These are phyloP conservation scores for Hemichromis elongatus DNA, from an alignment of 2,113 vertebrate species.

Conservation along the genomic window DNA sequence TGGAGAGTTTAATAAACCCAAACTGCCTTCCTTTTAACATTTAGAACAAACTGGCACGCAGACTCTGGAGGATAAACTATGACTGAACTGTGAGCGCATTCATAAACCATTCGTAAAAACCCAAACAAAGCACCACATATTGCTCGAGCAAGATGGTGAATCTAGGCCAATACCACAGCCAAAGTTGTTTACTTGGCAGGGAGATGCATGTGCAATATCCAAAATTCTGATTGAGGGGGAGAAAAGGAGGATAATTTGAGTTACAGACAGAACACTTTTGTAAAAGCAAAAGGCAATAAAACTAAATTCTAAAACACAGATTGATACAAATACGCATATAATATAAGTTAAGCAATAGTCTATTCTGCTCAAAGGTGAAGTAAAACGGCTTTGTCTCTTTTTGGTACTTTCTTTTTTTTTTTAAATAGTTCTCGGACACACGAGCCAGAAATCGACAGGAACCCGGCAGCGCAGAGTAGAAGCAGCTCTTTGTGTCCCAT, in stretches of 20 bases:
- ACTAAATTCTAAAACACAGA: background rate
- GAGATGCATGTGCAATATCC: slow-evolving; percentile 47
- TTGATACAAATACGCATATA: background rate
- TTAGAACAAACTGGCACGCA: slow-evolving; percentile 21
- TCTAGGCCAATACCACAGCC: slow-evolving; percentile 59
- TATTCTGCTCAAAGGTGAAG: background rate
- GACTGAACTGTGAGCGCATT: slow-evolving; percentile 54
- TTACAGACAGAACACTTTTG: slow-evolving; percentile 54
- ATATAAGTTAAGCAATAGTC: background rate
- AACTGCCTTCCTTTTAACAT: slow-evolving; percentile 20
- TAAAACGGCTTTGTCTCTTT: background rate
- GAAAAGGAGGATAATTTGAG: slow-evolving; percentile 50
- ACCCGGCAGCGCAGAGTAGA: slow-evolving; percentile 31
- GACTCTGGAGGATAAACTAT: slow-evolving; percentile 38
- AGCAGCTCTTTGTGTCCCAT: slow-evolving; percentile 62
- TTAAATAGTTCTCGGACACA: background rate
- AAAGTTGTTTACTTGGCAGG: slow-evolving; percentile 65
- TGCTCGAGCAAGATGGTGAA: slow-evolving; percentile 52
- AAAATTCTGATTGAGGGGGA: slow-evolving; percentile 51
- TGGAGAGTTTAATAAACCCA: background rate
- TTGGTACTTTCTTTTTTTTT: background rate
- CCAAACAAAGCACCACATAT: slow-evolving; percentile 52
- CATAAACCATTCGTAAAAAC: slow-evolving; percentile 50
- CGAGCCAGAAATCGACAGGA: slow-evolving; percentile 35
- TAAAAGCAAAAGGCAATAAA: slow-evolving; percentile 47